Evolutionary conservation across 2,888 invertebrate genomes (phyloP), one percentile per base, ranked within the genome.

Genomic region (Athalia circularis): DNA sequence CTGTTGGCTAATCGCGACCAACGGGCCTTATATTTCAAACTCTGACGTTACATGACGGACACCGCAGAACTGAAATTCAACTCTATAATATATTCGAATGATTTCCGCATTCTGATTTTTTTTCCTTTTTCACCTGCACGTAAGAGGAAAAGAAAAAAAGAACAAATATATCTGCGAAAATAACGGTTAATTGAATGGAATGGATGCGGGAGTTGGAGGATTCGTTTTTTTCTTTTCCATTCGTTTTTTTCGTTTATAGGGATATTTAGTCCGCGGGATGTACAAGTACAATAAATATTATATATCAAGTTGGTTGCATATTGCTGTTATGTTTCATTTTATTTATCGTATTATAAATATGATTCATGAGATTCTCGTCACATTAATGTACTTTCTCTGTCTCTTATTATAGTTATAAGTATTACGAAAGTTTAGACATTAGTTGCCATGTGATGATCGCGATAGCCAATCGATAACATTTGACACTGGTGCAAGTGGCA

Each of bases 381-480:
- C 29, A 68, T 11, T 65, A 15, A n/a, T 65, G 6, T 65, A 54
- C 54, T 54, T 54, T 54, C 54, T 54, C 54, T 54, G 54, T 54
- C 48, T 65, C 65, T 65, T 7, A n/a, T 43, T 68, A 13, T 29
- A 5, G 29, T 68, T 54, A 54, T 9, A 47, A 13, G 6, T 43
- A 47, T 72, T 72, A 29, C 72, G 72, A 72, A 72, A 72, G 57
- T 15, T 68, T 15, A 59, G 47, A 72, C 59, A 59, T 59, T 72
- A 59, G 59, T 59, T 72, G 29, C 29, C 2, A 29, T 8, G 57
- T 72, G 72, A 59, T 59, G 45, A 59, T 72, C 47, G 57, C 72
- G 72, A 72, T 72, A 72, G 72, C 72, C 72, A 72, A 72, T 72
- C 72, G 72, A 72, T 72, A 72, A 72, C 72, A 72, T 72, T 72